phyloP scores from a whole-genome alignment of 2,888 invertebrate genomes.

The Drosophila percnosoma region DNA sequence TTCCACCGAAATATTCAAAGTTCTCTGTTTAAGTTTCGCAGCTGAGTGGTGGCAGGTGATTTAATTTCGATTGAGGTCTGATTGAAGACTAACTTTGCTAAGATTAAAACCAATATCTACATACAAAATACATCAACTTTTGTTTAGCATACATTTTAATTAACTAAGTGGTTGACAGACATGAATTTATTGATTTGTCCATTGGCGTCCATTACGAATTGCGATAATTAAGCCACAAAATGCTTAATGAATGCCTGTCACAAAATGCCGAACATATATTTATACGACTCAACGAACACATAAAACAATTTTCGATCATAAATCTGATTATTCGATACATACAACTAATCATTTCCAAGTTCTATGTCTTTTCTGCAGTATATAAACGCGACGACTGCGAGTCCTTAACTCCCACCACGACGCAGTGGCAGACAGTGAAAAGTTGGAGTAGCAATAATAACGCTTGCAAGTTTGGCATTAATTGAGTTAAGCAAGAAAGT shows the following conservation, averaged over 20 bases:
- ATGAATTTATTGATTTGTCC: conserved; percentile 51
- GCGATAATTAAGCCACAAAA: conserved; percentile 62
- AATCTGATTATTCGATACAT: conserved; percentile 47
- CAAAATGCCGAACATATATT: conserved; percentile 47
- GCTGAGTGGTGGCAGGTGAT: conserved; percentile 20
- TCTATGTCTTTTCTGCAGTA: neutral
- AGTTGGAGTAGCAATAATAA: conserved; percentile 33
- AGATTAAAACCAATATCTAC: neutral
- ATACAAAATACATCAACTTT: neutral
- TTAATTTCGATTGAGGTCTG: conserved; percentile 1
- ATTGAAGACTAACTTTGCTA: conserved; percentile 1
- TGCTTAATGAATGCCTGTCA: conserved; percentile 54
- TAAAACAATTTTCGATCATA: conserved; percentile 42
- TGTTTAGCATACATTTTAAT: conserved; percentile 27
- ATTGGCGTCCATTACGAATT: conserved; percentile 51
- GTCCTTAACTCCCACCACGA: neutral
- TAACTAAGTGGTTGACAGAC: conserved; percentile 30
- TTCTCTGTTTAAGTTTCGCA: conserved; percentile 20
- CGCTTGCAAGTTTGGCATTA: conserved; percentile 56
- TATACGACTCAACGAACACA: conserved; percentile 41
- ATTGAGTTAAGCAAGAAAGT: conserved; percentile 71
- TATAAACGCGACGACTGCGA: neutral
- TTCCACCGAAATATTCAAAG: conserved; percentile 27
- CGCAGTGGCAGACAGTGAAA: neutral
- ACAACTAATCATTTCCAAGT: conserved; percentile 14